Evolutionary conservation across 1,140 invertebrate species (phyloP).

Genomic region (Orius insidiosus): DNA sequence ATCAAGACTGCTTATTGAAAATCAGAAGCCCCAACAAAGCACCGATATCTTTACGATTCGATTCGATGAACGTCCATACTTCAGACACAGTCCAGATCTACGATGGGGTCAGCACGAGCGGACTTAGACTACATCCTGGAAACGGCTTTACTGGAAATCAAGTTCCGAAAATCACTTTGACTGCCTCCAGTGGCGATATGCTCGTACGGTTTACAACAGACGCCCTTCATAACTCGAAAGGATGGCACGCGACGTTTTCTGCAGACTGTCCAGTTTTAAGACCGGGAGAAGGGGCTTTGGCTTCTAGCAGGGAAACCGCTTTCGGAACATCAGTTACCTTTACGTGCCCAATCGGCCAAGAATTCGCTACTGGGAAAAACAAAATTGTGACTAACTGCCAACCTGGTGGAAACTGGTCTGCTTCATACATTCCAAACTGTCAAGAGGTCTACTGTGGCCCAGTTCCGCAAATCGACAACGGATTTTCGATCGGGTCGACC

Average conservation of each 20-base stretch:
- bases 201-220: conserved; percentile 74
- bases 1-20: conserved; percentile 78
- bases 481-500: conserved; percentile 84
- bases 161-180: conserved; percentile 72
- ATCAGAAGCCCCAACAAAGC: conserved; percentile 68
- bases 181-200: conserved; percentile 84
- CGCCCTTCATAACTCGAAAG: conserved; percentile 60
- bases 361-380: conserved; percentile 78
- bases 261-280: conserved; percentile 81
- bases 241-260: conserved; percentile 84
- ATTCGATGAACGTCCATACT: conserved; percentile 67
- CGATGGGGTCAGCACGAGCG: conserved; percentile 70
- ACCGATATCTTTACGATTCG: conserved; percentile 64
- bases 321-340: conserved; percentile 82
- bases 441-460: conserved; percentile 96
- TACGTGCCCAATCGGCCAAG: conserved; percentile 82
- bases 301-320: conserved; percentile 77
- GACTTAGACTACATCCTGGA: conserved; percentile 69
- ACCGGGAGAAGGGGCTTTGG: conserved; percentile 69
- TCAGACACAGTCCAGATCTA: conserved; percentile 73
- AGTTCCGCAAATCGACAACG: conserved; percentile 93
- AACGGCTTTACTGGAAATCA: conserved; percentile 67
- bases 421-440: conserved; percentile 81
- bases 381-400: conserved; percentile 70
- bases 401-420: conserved; percentile 83